A percentile compares a stretch with the other conserved stretches of the same genome.
phyloP scores from a whole-genome alignment of 2,888 invertebrate genomes.

The Dryadula phaetusa region DNA sequence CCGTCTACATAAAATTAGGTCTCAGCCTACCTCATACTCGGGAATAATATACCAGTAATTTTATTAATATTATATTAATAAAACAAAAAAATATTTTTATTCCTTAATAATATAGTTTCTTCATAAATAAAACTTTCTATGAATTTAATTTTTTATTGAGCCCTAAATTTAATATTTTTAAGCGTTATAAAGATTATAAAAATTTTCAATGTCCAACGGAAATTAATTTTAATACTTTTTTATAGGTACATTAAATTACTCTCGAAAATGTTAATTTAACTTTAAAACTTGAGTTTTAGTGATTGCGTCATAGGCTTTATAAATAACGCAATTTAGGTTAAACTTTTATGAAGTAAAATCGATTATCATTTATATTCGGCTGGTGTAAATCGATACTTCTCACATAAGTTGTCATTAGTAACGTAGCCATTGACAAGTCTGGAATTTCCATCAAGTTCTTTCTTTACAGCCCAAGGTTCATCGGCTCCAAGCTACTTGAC shows the following conservation, averaged over 20 bases:
- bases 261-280: background rate
- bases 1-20: too few species aligned
- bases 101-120: too few species aligned
- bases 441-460: background rate
- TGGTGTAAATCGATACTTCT: background rate
- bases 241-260: slow-evolving; percentile 10
- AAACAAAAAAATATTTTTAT: background rate
- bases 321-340: background rate
- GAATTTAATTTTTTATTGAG: background rate
- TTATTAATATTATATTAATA: background rate
- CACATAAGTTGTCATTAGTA: too few species aligned
- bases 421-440: too few species aligned
- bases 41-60: too few species aligned
- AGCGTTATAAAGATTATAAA: background rate
- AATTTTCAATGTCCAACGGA: background rate
- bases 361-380: background rate
- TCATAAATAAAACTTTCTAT: background rate
- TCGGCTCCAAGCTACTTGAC: too few species aligned
- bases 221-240: background rate
- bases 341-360: background rate
- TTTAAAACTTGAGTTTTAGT: background rate
- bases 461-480: too few species aligned
- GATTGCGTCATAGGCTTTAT: background rate
- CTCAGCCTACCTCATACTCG: too few species aligned
- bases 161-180: background rate